Percentiles rank a stretch among this genome's conserved stretches.
Conservation (phyloP, 2,113 vertebrate species). For the Cynoglossus semilaevis region DNA sequence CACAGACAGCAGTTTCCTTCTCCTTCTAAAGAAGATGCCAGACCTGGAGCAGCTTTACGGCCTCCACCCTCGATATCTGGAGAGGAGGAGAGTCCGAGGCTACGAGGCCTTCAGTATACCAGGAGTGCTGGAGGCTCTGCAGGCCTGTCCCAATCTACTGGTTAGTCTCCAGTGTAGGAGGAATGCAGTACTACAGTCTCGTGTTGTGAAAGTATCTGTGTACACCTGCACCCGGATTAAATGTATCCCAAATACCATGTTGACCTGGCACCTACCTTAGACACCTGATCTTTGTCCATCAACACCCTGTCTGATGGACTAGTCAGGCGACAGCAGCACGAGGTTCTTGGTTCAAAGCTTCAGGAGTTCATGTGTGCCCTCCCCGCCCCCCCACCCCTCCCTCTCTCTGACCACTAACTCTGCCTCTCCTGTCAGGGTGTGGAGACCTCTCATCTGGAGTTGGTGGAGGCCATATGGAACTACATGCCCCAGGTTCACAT, state of each 20-base stretch:
- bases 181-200: background rate
- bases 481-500: slow-evolving; percentile 99
- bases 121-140: slow-evolving; percentile 94
- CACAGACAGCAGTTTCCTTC: slow-evolving; percentile 94
- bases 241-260: too few relatives aligned
- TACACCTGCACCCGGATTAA: background rate
- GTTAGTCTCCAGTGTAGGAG: slow-evolving; percentile 76
- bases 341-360: too few relatives aligned
- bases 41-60: slow-evolving; percentile 97
- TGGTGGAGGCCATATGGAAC: slow-evolving; percentile 98
- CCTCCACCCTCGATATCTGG: slow-evolving; percentile 94
- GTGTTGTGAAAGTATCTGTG: too few relatives aligned
- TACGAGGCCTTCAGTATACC: slow-evolving; percentile 98
- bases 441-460: slow-evolving; percentile 96
- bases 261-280: too few relatives aligned
- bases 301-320: too few relatives aligned
- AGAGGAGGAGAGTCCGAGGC: slow-evolving; percentile 91
- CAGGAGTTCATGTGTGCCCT: too few relatives aligned
- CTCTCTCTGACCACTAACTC: background rate
- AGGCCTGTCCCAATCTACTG: slow-evolving; percentile 93
- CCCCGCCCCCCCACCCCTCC: too few relatives aligned
- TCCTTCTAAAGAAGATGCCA: slow-evolving; percentile 96
- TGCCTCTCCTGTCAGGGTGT: slow-evolving; percentile 80
- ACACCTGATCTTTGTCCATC: too few relatives aligned
- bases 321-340: too few relatives aligned